These are phyloP conservation scores for Aplocera efformata DNA, from an alignment of 2,888 invertebrate species.

Conservation along the genomic window DNA sequence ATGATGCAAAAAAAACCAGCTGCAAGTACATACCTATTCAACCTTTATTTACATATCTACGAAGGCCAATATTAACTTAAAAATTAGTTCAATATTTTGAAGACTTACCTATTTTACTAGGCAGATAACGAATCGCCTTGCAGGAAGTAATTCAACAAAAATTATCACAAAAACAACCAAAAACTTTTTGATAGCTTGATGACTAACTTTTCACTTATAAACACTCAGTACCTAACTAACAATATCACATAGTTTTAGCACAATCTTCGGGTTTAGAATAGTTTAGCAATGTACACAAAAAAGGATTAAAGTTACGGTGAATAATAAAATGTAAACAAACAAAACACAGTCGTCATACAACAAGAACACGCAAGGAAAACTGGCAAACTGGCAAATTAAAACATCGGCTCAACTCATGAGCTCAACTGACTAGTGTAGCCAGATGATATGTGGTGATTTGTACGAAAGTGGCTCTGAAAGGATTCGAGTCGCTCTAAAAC, in stretches of 20 bases:
- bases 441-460: too few species aligned
- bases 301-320: conserved; percentile 31
- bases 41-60: too few species aligned
- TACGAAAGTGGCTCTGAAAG: too few species aligned
- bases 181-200: conserved; percentile 29
- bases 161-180: conserved; percentile 31
- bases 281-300: conserved; percentile 33
- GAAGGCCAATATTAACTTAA: conserved; percentile 9
- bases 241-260: conserved; percentile 47
- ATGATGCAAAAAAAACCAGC: conserved; percentile 3
- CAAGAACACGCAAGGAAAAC: conserved; percentile 27
- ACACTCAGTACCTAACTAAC: conserved; percentile 25
- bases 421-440: neutral
- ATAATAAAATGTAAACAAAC: conserved; percentile 49
- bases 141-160: conserved; percentile 20
- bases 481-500: too few species aligned
- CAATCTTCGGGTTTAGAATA: conserved; percentile 35
- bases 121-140: conserved; percentile 17
- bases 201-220: conserved; percentile 35
- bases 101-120: conserved; percentile 16
- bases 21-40: too few species aligned
- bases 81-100: neutral
- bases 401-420: conserved; percentile 1
- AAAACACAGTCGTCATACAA: conserved; percentile 32
- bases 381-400: conserved; percentile 28